Percentiles rank a stretch among this genome's conserved stretches.
Conservation (phyloP, 2,113 vertebrate genomes). For the Raja brachyura region DNA sequence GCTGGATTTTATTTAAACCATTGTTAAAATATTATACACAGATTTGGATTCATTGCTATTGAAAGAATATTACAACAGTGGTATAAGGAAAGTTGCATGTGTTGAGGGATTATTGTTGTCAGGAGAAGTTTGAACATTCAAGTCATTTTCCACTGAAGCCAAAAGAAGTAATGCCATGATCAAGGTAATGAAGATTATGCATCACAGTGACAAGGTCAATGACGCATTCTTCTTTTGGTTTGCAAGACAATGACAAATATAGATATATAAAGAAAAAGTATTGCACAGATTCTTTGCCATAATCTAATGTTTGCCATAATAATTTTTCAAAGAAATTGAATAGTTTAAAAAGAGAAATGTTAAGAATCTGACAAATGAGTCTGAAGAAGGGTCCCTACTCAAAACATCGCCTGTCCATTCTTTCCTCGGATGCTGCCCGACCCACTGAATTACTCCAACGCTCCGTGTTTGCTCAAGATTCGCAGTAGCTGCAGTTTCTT, state of each 20-base stretch:
- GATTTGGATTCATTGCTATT: background rate
- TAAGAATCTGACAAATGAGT: background rate
- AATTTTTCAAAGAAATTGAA: background rate
- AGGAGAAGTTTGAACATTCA: background rate
- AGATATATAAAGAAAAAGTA: background rate
- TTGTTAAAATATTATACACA: background rate
- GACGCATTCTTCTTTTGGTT: background rate
- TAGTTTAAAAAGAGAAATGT: background rate
- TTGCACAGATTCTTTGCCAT: background rate
- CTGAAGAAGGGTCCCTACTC: no score
- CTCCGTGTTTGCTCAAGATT: no score
- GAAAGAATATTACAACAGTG: background rate
- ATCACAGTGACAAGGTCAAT: background rate
- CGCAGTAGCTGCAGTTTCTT: no score
- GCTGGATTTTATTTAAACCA: background rate
- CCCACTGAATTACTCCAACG: no score
- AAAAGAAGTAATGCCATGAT: no score
- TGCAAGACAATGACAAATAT: background rate
- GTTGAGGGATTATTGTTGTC: background rate
- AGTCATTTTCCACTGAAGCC: background rate
- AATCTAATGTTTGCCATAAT: background rate
- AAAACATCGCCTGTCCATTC: no score
- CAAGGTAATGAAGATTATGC: background rate
- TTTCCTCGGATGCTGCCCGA: no score
- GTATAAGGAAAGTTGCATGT: background rate